phyloP scores from a whole-genome alignment of 2,797 vertebrate genomes.

The Labroides dimidiatus region DNA sequence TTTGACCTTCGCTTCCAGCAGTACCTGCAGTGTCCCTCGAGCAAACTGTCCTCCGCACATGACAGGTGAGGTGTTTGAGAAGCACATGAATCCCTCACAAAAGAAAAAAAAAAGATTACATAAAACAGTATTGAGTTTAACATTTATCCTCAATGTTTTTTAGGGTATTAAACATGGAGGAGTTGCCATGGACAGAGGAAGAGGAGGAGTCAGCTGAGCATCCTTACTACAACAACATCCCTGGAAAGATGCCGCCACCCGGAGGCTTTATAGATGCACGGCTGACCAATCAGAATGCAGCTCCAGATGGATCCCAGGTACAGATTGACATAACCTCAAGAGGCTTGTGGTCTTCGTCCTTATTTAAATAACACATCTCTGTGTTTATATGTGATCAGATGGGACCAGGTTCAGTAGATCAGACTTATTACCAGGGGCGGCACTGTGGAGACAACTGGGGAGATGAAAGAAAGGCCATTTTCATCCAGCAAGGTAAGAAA shows the following conservation, averaged over 20 bases:
- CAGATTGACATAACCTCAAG: background rate
- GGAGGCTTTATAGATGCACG: slow-evolving; percentile 91
- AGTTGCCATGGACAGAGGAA: slow-evolving; percentile 91
- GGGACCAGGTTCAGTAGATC: slow-evolving; percentile 84
- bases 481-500: slow-evolving; percentile 88
- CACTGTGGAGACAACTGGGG: slow-evolving; percentile 85
- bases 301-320: slow-evolving; percentile 86
- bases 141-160: background rate
- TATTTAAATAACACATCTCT: slow-evolving; percentile 8
- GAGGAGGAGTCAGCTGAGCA: slow-evolving; percentile 89
- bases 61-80: slow-evolving; percentile 86
- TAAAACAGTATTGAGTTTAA: background rate
- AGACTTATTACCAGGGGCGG: slow-evolving; percentile 95
- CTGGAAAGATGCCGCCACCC: slow-evolving; percentile 92
- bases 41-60: slow-evolving; percentile 89
- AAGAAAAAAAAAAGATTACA: background rate
- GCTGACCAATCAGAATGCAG: slow-evolving; percentile 82
- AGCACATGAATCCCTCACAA: background rate
- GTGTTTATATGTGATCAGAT: slow-evolving; percentile 79
- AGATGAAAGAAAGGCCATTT: slow-evolving; percentile 86
- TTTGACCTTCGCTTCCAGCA: slow-evolving; percentile 99
- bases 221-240: slow-evolving; percentile 95
- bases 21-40: slow-evolving; percentile 93
- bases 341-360: no score
- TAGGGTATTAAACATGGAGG: slow-evolving; percentile 95